Conservation (phyloP, 2,888 invertebrate species). For the Lasioglossum lativentre region DNA sequence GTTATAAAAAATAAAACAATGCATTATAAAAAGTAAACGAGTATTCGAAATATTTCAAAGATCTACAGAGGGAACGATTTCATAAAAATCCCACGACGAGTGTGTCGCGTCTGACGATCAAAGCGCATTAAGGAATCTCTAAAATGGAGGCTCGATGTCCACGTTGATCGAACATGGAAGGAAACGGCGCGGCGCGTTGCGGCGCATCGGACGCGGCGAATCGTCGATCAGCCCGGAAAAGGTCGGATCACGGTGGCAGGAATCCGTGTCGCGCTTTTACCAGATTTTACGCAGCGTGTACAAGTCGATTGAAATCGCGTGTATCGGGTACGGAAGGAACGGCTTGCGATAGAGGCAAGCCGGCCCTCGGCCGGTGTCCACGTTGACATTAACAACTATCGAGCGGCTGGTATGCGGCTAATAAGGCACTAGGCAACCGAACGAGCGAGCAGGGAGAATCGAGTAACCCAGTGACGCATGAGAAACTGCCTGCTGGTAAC, state of each 20-base stretch:
- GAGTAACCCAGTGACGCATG: conserved; percentile 74
- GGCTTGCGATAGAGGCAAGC: background rate
- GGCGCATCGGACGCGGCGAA: background rate
- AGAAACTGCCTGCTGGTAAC: conserved; percentile 59
- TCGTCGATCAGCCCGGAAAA: conserved; percentile 3
- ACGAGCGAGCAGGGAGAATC: conserved; percentile 53
- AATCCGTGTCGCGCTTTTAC: conserved; percentile 54
- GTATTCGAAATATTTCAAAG: no score
- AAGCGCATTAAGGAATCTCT: background rate
- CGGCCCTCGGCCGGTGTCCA: conserved; percentile 7
- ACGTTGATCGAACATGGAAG: background rate
- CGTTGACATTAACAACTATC: conserved; percentile 42
- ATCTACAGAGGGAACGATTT: no score
- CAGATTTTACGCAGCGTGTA: conserved; percentile 25
- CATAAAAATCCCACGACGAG: no score
- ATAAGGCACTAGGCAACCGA: conserved; percentile 58
- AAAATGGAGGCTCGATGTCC: background rate
- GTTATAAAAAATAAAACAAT: no score
- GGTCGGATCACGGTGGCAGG: background rate
- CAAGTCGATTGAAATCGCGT: conserved; percentile 17
- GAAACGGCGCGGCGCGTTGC: background rate
- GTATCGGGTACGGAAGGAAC: conserved; percentile 2
- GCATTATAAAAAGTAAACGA: no score
- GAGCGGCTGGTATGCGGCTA: conserved; percentile 40
- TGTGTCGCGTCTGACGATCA: background rate